A percentile compares a stretch with the other conserved stretches of the same genome.
Evolutionary conservation across 23 tunicate genomes (phyloP).

Genomic region (Aplidium turbinatum): DNA sequence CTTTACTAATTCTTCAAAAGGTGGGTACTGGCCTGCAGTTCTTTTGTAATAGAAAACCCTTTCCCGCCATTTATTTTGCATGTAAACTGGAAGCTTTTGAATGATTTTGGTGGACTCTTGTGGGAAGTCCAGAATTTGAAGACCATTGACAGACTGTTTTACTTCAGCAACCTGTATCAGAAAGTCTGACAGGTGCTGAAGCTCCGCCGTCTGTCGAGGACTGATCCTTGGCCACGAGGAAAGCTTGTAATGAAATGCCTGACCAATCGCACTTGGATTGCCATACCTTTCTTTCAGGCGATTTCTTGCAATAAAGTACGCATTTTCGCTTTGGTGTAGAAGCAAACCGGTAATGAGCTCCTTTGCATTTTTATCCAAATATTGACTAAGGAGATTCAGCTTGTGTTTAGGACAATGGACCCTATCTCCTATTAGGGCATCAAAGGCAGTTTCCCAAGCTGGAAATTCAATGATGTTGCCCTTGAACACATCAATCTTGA

Average conservation of each 20-base stretch:
- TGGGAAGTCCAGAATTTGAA: slow-evolving; percentile 1
- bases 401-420: slow-evolving; percentile 8
- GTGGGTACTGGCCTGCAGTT: neutral
- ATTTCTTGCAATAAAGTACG: slow-evolving; percentile 19
- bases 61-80: slow-evolving; percentile 12
- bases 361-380: slow-evolving; percentile 16
- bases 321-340: slow-evolving; percentile 26
- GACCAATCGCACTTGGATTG: neutral
- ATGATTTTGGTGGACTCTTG: slow-evolving; percentile 7
- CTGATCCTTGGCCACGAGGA: slow-evolving; percentile 2
- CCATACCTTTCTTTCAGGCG: slow-evolving; percentile 24
- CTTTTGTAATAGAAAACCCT: neutral
- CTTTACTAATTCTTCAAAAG: neutral
- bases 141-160: neutral
- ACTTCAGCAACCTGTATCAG: neutral
- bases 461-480: slow-evolving; percentile 21
- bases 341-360: slow-evolving; percentile 5
- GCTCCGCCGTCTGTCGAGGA: neutral
- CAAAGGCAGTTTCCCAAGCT: slow-evolving; percentile 35
- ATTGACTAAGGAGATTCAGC: slow-evolving; percentile 25
- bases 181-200: slow-evolving; percentile 17
- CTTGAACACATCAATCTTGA: slow-evolving; percentile 22
- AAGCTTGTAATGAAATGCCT: slow-evolving; percentile 1
- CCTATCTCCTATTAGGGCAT: slow-evolving; percentile 8
- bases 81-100: neutral